Percentiles rank a stretch among this genome's conserved stretches.
These are phyloP conservation scores for Sminthurides aquaticus DNA, from an alignment of 2,888 invertebrate species.

Conservation along the genomic window DNA sequence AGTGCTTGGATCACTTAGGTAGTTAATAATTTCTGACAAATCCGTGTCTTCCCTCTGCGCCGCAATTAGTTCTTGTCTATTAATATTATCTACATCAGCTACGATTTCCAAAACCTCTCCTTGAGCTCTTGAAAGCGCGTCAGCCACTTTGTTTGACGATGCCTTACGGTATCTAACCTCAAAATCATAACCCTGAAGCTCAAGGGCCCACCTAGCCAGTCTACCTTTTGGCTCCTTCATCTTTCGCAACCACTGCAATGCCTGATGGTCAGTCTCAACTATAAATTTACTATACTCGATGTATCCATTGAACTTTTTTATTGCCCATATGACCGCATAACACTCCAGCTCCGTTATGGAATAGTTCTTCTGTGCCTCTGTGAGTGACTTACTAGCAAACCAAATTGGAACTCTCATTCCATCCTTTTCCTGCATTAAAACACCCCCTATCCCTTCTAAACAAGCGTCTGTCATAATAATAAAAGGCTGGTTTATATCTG, in stretches of 20 bases:
- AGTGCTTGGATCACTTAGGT: no score
- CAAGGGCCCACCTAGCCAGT: slow-evolving; percentile 48
- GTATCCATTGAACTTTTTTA: slow-evolving; percentile 47
- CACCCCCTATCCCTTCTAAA: slow-evolving; percentile 41
- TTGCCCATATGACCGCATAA: slow-evolving; percentile 45
- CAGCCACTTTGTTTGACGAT: slow-evolving; percentile 44
- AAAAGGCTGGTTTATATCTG: slow-evolving; percentile 39
- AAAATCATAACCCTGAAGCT: slow-evolving; percentile 46
- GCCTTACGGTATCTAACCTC: slow-evolving; percentile 46
- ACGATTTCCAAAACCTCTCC: no score
- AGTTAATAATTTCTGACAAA: no score
- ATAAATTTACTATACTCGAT: slow-evolving; percentile 46
- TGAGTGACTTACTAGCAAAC: slow-evolving; percentile 40
- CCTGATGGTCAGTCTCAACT: slow-evolving; percentile 49
- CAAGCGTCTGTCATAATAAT: slow-evolving; percentile 44
- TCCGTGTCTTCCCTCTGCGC: no score
- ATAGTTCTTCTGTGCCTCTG: slow-evolving; percentile 46
- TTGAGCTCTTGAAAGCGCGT: no score
- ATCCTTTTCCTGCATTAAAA: slow-evolving; percentile 41
- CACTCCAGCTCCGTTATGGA: slow-evolving; percentile 48
- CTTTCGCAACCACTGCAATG: slow-evolving; percentile 49
- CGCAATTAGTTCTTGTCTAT: no score
- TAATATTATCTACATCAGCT: no score
- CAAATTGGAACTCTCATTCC: slow-evolving; percentile 34
- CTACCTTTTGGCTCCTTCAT: slow-evolving; percentile 47